These are phyloP conservation scores for Montipora efflorescens DNA, from an alignment of 64 coral and sea anemone genomes.

Conservation along the genomic window DNA sequence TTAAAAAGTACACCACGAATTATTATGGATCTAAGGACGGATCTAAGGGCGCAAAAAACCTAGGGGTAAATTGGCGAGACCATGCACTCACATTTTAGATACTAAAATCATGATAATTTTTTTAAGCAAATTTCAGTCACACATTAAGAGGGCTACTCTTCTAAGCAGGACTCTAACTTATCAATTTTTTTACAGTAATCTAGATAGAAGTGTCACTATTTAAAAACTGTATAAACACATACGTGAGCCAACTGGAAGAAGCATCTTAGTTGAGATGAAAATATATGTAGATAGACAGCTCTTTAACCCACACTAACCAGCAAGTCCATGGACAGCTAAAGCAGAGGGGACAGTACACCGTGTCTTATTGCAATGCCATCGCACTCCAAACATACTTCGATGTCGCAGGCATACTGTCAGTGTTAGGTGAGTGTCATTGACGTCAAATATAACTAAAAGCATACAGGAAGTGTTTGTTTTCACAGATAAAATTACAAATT, in stretches of 20 bases:
- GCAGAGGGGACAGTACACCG: conserved; percentile 14
- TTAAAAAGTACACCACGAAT: conserved; percentile 17
- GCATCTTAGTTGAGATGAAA: conserved; percentile 3
- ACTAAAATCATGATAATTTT: neutral
- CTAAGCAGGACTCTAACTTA: conserved; percentile 26
- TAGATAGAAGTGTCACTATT: neutral
- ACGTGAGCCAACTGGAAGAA: conserved; percentile 54
- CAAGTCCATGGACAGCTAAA: conserved; percentile 20
- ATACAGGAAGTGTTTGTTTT: conserved; percentile 5
- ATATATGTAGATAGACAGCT: neutral
- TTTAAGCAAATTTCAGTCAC: neutral
- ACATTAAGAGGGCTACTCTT: neutral
- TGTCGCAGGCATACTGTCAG: conserved; percentile 41
- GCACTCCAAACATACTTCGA: conserved; percentile 22
- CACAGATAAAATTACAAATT: conserved; percentile 19
- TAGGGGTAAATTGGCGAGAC: neutral
- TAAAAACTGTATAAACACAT: conserved; percentile 3
- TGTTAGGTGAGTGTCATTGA: conserved; percentile 14
- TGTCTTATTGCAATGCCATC: conserved; percentile 37
- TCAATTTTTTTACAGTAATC: conserved; percentile 10
- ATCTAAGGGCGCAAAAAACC: conserved; percentile 16
- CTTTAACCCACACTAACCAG: conserved; percentile 42
- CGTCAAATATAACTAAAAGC: conserved; percentile 30
- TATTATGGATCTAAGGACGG: neutral
- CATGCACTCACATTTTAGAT: neutral